Evolutionary conservation across 2,113 vertebrate genomes (phyloP), one percentile per base, ranked within the genome.

Genomic region (Riparia riparia): DNA sequence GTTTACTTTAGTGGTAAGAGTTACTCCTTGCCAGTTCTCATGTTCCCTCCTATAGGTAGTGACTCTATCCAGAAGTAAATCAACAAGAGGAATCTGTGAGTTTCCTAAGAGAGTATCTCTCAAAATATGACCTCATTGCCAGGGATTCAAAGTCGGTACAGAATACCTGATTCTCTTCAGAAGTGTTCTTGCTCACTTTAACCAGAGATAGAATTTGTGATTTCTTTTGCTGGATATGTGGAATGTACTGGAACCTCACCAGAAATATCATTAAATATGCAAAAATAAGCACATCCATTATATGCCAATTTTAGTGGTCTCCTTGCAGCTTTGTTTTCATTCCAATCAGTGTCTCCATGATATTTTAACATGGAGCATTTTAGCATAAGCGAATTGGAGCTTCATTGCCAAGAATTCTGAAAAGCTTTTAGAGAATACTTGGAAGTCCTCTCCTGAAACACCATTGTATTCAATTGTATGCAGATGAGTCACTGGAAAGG

Each of bases 121-220:
- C 19, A 71, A 82, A 91, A 63, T 53, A 47, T 18, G 16, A 32
- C 18, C 13, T 85, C 14, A 24, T 15, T 90, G 19, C 12, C 45
- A 57, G 17, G 13, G 14, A 53, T 77, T 32, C 45, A 86, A 86
- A 89, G 41, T 9, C 31, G 69, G 20, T 29, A n/a, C 28, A 64
- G 7, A 22, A 6, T 1, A 45, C 2, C 1, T 0, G 0, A 26
- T 61, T 57, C 6, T 73, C n/a, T 41, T 77, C 34, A 71, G 49
- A 64, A 86, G 51, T 39, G 1, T 8, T 47, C 24, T 63, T 60
- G 22, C 11, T 49, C 12, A 7, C 5, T 78, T 89, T n/a, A n/a
- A 21, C 15, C 8, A 26, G 34, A 61, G 28, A 60, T 4, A 31
- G 5, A 58, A 41, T 53, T 47, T 1, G 2, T 1, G 3, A 41